Evolutionary conservation across 2,797 vertebrate species (phyloP).

Genomic region (Onychomys leucogaster): DNA sequence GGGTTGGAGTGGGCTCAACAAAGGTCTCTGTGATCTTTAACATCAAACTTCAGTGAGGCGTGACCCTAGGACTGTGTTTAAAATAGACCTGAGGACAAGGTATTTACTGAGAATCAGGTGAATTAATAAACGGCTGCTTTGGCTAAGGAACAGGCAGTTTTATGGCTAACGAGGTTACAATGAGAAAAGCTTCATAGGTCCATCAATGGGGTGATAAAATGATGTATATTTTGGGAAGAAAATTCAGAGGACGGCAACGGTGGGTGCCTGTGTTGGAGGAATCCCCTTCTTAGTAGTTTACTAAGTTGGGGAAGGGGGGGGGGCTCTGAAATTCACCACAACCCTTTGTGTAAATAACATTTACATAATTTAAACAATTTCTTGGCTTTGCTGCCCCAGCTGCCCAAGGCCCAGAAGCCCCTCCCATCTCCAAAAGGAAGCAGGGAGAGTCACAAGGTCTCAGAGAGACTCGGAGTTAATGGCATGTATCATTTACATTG

Average conservation of each 20-base stretch:
- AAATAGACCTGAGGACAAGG: slow-evolving; percentile 78
- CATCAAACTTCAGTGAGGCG: slow-evolving; percentile 46
- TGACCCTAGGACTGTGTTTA: slow-evolving; percentile 55
- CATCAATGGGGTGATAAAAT: slow-evolving; percentile 65
- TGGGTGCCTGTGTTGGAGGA: background rate
- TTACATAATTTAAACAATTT: slow-evolving; percentile 93
- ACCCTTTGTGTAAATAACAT: slow-evolving; percentile 94
- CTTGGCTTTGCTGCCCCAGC: slow-evolving; percentile 89
- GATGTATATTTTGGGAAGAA: slow-evolving; percentile 39
- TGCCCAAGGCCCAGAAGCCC: slow-evolving; percentile 89
- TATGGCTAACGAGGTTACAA: slow-evolving; percentile 71
- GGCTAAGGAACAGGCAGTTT: slow-evolving; percentile 72
- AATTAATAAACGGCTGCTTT: slow-evolving; percentile 80
- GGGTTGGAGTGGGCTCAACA: background rate
- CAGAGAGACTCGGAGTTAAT: slow-evolving; percentile 83
- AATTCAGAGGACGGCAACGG: background rate
- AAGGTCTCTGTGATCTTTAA: background rate
- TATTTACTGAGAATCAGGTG: slow-evolving; percentile 82
- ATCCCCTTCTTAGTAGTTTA: slow-evolving; percentile 80
- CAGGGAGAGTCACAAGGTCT: slow-evolving; percentile 87
- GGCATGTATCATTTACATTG: slow-evolving; percentile 88
- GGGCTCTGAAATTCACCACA: slow-evolving; percentile 79
- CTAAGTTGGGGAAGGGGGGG: slow-evolving; percentile 83
- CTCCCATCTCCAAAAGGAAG: slow-evolving; percentile 86
- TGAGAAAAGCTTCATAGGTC: slow-evolving; percentile 73